Conservation (phyloP, 2,888 invertebrate genomes). For the Alloplasta piceator region DNA sequence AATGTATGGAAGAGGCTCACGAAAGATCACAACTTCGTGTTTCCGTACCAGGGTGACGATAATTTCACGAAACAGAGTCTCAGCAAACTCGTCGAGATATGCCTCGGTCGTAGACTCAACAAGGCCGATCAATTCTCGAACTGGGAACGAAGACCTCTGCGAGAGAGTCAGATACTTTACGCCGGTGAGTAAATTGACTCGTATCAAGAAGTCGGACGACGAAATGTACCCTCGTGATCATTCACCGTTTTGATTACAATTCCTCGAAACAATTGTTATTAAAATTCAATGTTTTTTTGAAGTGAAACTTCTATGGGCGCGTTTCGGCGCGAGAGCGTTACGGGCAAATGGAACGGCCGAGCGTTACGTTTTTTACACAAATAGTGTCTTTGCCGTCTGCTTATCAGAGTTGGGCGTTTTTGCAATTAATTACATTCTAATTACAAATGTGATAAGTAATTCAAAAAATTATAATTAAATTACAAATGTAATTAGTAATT, state of each 20-base stretch:
- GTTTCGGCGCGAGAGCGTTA: no score
- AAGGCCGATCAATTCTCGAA: constrained; percentile 97
- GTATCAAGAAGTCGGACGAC: no score
- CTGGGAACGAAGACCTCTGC: constrained; percentile 93
- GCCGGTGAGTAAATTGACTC: constrained; percentile 84
- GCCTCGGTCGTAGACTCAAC: constrained; percentile 90
- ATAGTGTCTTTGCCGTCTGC: no score
- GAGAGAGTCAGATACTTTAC: constrained; percentile 91
- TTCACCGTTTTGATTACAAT: background rate
- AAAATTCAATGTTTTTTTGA: background rate
- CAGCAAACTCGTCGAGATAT: constrained; percentile 89
- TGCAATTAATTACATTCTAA: no score
- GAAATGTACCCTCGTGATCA: no score
- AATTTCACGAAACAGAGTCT: constrained; percentile 87
- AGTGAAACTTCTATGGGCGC: no score
- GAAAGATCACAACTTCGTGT: constrained; percentile 84
- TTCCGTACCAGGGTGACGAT: constrained; percentile 85
- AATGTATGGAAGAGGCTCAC: constrained; percentile 86
- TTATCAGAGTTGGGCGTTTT: no score
- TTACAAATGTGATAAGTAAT: no score
- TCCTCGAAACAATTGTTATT: background rate
- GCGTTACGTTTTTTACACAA: no score
- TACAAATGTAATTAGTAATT: no score
- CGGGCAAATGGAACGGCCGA: no score
- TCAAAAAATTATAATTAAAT: no score